Evolutionary conservation across 2,113 vertebrate genomes (phyloP).

Genomic region (Glaucomys volans): DNA sequence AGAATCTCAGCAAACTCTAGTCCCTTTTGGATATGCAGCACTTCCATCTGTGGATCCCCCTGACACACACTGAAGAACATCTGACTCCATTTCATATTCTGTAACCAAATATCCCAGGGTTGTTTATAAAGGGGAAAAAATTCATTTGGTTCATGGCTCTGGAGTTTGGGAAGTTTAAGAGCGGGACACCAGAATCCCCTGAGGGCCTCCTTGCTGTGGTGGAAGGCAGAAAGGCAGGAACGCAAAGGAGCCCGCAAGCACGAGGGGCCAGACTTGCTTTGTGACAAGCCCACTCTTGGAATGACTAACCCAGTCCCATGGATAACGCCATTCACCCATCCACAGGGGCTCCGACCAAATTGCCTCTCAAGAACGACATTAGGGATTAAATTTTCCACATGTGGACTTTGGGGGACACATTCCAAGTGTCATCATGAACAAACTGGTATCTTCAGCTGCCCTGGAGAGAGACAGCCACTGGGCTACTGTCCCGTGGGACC

Average conservation of each 20-base stretch:
- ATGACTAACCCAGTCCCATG: not conserved
- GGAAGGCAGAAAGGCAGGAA: not conserved
- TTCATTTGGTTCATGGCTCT: not conserved
- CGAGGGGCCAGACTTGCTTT: not conserved
- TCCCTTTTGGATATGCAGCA: not conserved
- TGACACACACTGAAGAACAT: accelerated
- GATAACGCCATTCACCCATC: not conserved
- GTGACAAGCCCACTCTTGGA: not conserved
- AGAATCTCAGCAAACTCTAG: not conserved
- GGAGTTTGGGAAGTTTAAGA: not conserved
- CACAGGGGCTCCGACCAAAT: not conserved
- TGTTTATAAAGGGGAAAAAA: not conserved
- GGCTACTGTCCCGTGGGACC: not conserved
- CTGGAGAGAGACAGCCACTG: not conserved
- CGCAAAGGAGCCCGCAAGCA: not conserved
- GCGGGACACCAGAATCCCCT: not conserved
- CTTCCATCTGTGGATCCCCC: accelerated
- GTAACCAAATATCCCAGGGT: not conserved
- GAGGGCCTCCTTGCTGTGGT: not conserved
- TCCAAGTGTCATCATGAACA: not conserved
- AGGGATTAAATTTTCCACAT: not conserved
- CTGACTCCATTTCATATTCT: not conserved
- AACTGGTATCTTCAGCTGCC: not conserved
- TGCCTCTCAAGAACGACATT: not conserved
- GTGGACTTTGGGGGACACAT: not conserved